Evolutionary conservation across 2,113 vertebrate species (phyloP).

Genomic region (Corynorhinus townsendii): DNA sequence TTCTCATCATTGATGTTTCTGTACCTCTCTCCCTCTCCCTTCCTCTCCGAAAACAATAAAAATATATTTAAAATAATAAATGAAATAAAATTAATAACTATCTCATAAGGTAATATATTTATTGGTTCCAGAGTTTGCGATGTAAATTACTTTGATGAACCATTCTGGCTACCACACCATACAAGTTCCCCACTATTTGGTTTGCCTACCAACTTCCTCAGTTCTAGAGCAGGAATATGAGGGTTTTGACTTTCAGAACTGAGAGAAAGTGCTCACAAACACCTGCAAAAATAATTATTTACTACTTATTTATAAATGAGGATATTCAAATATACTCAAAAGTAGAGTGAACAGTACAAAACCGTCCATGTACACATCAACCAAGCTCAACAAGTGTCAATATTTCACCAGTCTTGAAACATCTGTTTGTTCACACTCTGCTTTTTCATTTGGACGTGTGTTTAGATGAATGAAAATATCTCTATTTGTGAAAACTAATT

Average conservation of each 20-base stretch:
- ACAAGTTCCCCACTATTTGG: neutral
- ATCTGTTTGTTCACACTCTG: neutral
- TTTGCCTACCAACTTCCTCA: neutral
- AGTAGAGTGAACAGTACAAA: neutral
- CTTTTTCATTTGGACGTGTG: neutral
- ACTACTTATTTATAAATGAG: neutral
- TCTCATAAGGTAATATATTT: neutral
- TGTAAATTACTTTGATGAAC: neutral
- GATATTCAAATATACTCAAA: neutral
- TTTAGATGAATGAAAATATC: neutral
- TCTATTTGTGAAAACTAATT: constrained; percentile 9
- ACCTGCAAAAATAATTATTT: neutral
- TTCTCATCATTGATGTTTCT: too few relatives aligned
- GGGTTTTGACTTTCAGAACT: neutral
- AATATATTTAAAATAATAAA: too few relatives aligned
- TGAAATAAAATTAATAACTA: neutral
- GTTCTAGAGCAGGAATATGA: neutral
- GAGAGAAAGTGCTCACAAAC: neutral
- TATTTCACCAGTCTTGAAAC: neutral
- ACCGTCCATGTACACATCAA: neutral
- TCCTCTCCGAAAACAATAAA: too few relatives aligned
- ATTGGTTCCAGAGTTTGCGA: neutral
- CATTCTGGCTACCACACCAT: neutral
- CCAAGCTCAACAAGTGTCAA: neutral
- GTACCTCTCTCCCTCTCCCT: too few relatives aligned